These are phyloP conservation scores for Todiramphus chloris DNA, from an alignment of 2,113 vertebrate genomes.

Conservation along the genomic window DNA sequence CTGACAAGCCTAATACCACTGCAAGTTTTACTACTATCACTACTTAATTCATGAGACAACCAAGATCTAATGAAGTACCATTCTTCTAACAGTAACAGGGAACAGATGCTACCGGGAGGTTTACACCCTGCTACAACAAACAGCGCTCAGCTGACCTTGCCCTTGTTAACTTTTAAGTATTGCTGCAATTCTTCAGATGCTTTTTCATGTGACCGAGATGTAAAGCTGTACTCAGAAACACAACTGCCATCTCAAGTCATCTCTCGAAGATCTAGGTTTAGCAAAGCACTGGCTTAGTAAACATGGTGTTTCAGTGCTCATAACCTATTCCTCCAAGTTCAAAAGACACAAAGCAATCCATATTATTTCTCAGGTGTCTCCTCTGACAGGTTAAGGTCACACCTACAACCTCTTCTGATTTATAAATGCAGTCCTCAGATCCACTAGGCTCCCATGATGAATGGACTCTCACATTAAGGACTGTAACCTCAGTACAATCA, in stretches of 20 bases:
- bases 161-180: neutral
- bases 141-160: constrained; percentile 35
- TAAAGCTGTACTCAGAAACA: neutral
- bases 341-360: neutral
- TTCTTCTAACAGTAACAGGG: constrained; percentile 8
- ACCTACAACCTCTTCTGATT: neutral
- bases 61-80: neutral
- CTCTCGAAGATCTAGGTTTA: neutral
- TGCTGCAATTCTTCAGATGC: neutral
- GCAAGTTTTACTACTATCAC: neutral
- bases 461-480: neutral
- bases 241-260: neutral
- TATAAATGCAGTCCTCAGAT: neutral
- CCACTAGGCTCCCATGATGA: rapidly evolving
- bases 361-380: neutral
- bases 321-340: neutral
- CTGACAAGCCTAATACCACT: neutral
- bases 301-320: neutral
- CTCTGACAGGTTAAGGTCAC: neutral
- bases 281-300: neutral
- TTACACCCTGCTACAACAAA: neutral
- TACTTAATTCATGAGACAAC: neutral
- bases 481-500: neutral
- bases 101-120: constrained; percentile 26
- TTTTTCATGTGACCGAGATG: neutral